These are phyloP conservation scores for Eudemis profundana DNA, from an alignment of 2,888 invertebrate species.

Conservation along the genomic window DNA sequence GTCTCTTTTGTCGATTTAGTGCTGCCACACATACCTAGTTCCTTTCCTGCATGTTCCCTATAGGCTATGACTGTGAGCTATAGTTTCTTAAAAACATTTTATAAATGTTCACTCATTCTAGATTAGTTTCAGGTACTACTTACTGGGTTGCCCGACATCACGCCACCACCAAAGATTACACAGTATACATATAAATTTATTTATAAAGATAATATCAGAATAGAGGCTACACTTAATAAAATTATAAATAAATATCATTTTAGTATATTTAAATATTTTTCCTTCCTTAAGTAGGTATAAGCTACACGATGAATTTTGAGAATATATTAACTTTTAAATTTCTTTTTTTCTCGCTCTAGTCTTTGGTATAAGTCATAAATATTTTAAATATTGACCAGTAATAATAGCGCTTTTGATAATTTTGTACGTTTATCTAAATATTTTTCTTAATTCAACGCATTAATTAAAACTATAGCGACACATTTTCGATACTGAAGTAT, in stretches of 20 bases:
- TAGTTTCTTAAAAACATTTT: too few relatives aligned
- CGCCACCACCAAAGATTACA: constrained; percentile 43
- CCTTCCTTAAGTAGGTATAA: constrained; percentile 33
- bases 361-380: neutral
- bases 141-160: neutral
- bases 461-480: too few relatives aligned
- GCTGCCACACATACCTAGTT: too few relatives aligned
- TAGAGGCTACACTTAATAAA: constrained; percentile 58
- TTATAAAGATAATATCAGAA: constrained; percentile 65
- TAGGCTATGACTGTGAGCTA: too few relatives aligned
- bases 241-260: constrained; percentile 60
- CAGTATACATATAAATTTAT: constrained; percentile 57
- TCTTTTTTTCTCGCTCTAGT: neutral
- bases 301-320: constrained; percentile 13
- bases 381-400: constrained; percentile 1
- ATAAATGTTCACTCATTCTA: too few relatives aligned
- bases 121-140: too few relatives aligned
- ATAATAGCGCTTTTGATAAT: neutral
- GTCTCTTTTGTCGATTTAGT: too few relatives aligned
- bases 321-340: constrained; percentile 21
- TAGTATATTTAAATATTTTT: constrained; percentile 12
- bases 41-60: too few relatives aligned
- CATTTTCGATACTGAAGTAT: too few relatives aligned
- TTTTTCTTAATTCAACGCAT: too few relatives aligned
- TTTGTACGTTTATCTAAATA: neutral